Evolutionary conservation across 2,888 invertebrate species (phyloP).

Genomic region (Himalopsyche tibetana): DNA sequence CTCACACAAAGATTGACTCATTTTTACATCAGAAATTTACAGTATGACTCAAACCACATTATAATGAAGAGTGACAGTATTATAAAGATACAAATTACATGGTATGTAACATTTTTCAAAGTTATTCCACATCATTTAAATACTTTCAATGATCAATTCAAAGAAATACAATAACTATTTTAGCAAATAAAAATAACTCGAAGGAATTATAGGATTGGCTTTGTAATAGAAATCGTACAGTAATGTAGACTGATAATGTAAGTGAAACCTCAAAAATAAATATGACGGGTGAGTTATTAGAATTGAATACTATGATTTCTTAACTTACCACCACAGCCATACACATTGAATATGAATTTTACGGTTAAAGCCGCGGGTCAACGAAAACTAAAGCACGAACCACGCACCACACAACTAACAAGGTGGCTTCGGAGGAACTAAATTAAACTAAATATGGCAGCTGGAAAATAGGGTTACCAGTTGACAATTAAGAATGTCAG

Average conservation of each 20-base stretch:
- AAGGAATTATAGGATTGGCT: conserved; percentile 1
- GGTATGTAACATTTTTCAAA: background rate
- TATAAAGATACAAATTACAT: background rate
- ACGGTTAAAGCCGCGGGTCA: conserved; percentile 60
- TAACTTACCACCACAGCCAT: conserved; percentile 89
- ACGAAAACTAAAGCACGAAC: conserved; percentile 60
- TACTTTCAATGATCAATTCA: background rate
- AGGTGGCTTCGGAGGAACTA: conserved; percentile 55
- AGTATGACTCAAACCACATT: background rate
- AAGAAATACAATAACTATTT: background rate
- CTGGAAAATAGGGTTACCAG: conserved; percentile 44
- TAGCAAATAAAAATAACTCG: background rate
- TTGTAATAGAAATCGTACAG: background rate
- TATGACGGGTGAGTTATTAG: background rate
- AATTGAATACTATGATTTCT: background rate
- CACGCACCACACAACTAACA: conserved; percentile 58
- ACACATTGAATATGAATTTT: conserved; percentile 81
- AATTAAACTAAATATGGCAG: conserved; percentile 47
- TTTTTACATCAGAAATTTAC: conserved; percentile 9
- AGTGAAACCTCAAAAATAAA: background rate
- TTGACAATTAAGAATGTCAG: background rate
- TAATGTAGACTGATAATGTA: background rate
- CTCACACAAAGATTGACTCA: background rate
- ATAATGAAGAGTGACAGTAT: conserved; percentile 34
- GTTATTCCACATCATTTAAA: background rate